These are phyloP conservation scores for Anthoptus insignis DNA, from an alignment of 2,888 invertebrate species.

Conservation along the genomic window DNA sequence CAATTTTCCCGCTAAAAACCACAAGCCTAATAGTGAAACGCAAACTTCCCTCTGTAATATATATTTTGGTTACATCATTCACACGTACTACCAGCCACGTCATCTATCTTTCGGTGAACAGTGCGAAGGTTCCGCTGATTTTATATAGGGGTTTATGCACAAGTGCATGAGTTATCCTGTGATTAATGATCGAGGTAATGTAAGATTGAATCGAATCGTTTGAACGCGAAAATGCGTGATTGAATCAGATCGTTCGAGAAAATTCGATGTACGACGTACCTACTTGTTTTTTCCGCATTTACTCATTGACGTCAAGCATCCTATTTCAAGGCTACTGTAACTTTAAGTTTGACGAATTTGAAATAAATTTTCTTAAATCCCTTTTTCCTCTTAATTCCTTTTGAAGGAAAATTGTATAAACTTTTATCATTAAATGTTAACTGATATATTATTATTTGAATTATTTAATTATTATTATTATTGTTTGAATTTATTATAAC, in stretches of 20 bases:
- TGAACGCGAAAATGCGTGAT: slow-evolving; percentile 2
- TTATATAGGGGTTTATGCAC: slow-evolving; percentile 4
- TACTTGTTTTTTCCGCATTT: slow-evolving; percentile 61
- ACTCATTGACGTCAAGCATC: slow-evolving; percentile 55
- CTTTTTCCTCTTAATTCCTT: slow-evolving; percentile 14
- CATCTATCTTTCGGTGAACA: slow-evolving; percentile 19
- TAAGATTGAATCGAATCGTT: slow-evolving; percentile 5
- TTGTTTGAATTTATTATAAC: too few species aligned
- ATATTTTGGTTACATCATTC: slow-evolving; percentile 22
- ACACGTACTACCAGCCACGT: background rate
- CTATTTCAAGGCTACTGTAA: slow-evolving; percentile 60
- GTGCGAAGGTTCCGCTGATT: slow-evolving; percentile 8
- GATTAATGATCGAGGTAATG: slow-evolving; percentile 10
- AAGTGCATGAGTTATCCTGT: slow-evolving; percentile 8
- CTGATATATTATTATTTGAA: background rate
- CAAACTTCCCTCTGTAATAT: slow-evolving; percentile 12
- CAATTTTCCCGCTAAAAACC: slow-evolving; percentile 25
- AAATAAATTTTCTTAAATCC: slow-evolving; percentile 8
- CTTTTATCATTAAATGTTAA: background rate
- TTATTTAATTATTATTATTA: too few species aligned
- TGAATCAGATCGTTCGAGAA: slow-evolving; percentile 16
- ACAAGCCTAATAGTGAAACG: slow-evolving; percentile 8
- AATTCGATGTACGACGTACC: slow-evolving; percentile 53
- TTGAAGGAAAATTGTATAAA: background rate
- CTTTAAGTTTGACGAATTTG: background rate